Base-by-base conservation (phyloP, 1,140 invertebrate genomes). In the Psix sp. region DNA sequence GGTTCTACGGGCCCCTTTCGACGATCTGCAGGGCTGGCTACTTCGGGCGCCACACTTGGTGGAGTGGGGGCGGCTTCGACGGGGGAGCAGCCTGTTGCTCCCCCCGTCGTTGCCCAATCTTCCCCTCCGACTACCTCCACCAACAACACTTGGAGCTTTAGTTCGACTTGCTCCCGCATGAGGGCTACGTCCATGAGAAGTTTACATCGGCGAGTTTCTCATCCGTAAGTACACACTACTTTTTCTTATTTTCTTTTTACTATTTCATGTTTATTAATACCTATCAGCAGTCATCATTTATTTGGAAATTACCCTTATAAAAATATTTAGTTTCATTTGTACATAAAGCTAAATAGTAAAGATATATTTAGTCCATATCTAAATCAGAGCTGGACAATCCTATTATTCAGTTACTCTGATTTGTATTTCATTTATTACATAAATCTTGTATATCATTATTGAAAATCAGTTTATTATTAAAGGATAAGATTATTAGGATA, bases 181-280 rank as follows among this genome's bases (percentile, higher is more conserved):
- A 80, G 81, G 77, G 77, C 82, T 68, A 86, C 82, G 79, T 87
- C 86, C 13, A 78, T 86, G 81, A 85, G 86, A 62, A 86, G 84
- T 42, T 79, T 87, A 17, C 82, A 86, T 68, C 83, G 86, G 31
- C 84, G 86, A 49, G 86, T 87, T 56, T 87, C 86, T 52, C 86
- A 87, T 77, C 86, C 86, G 86, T 87, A 65, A 87, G 85, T 87
- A 18, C n/a, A 20, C 11, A 16, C 33, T 59, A 20, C 5, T 26
- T 26, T 21, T 2, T 35, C 35, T 54, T 36, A 43, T 66, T 38
- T 35, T 40, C 45, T 36, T 71, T 57, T 49, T 54, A 16, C 3
- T 17, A 2, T 35, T 42, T 17, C 18, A 6, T n/a, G 10, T 18
- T 18, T 39, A 1, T 14, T 7, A 2, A 3, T 17, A 10, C 16